Evolutionary conservation across 2,888 invertebrate genomes (phyloP).

Genomic region (Eurytoma californica): DNA sequence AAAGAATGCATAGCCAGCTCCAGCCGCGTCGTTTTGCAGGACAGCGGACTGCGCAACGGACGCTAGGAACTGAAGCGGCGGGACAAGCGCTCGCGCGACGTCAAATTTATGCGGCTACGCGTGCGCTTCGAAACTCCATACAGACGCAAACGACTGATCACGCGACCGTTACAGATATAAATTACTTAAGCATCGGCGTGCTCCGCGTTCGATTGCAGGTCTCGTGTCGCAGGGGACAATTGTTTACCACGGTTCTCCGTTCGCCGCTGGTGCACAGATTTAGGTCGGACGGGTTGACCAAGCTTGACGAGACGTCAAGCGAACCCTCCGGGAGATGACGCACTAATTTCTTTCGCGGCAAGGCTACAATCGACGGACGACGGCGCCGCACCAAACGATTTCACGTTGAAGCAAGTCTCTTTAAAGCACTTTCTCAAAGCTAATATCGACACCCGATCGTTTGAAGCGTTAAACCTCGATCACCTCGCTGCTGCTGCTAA

Average conservation of each 20-base stretch:
- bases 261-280: neutral
- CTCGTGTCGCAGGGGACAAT: neutral
- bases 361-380: conserved; percentile 9
- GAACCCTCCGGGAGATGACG: conserved; percentile 64
- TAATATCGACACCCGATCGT: no score
- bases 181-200: neutral
- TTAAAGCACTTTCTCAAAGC: no score
- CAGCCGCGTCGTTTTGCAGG: conserved; percentile 4
- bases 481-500: conserved; percentile 33
- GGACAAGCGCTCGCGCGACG: conserved; percentile 37
- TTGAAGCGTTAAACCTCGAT: conserved; percentile 45
- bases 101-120: conserved; percentile 21
- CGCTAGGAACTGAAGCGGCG: conserved; percentile 47
- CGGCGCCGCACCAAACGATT: no score
- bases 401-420: no score
- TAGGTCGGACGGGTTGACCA: conserved; percentile 37
- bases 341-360: neutral
- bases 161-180: neutral
- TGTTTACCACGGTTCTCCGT: neutral
- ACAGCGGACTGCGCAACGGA: conserved; percentile 29
- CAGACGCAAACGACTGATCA: conserved; percentile 46
- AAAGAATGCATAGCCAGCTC: conserved; percentile 10
- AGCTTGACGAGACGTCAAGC: conserved; percentile 62
- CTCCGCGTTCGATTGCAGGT: conserved; percentile 13
- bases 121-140: conserved; percentile 47